Percentiles rank a stretch among this genome's conserved stretches.
phyloP scores from a whole-genome alignment of 2,113 vertebrate species.

The Rissa tridactyla region DNA sequence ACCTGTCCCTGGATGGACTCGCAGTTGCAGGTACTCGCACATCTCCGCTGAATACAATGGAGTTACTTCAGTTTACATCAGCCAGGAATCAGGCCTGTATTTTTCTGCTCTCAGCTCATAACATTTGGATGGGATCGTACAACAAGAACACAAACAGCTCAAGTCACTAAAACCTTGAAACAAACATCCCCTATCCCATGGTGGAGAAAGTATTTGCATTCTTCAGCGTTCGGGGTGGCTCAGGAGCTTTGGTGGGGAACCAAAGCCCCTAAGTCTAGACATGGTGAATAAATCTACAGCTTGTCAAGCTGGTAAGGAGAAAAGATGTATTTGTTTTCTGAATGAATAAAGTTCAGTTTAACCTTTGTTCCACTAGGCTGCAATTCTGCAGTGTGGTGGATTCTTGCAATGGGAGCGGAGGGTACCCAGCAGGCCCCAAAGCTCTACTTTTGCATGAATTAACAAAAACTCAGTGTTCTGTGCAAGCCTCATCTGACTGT shows the following conservation, averaged over 20 bases:
- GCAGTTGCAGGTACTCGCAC: fast-evolving
- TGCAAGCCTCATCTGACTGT: slow-evolving; percentile 44
- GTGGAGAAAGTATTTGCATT: background rate
- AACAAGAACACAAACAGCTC: background rate
- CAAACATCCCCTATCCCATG: background rate
- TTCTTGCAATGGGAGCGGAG: background rate
- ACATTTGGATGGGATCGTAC: background rate
- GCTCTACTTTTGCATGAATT: slow-evolving; percentile 43
- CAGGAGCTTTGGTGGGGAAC: background rate
- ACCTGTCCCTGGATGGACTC: background rate
- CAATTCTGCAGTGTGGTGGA: background rate
- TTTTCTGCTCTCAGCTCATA: background rate
- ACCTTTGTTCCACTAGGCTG: slow-evolving; percentile 30
- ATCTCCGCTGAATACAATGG: background rate
- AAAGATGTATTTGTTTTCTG: slow-evolving; percentile 7
- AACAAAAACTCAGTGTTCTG: slow-evolving; percentile 43
- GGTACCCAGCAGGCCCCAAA: slow-evolving; percentile 27
- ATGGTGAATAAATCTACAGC: background rate
- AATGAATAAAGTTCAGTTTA: slow-evolving; percentile 29
- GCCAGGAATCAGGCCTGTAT: background rate
- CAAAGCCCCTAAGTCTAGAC: background rate
- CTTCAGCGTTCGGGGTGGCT: background rate
- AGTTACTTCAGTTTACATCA: background rate
- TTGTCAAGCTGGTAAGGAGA: background rate
- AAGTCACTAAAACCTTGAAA: background rate